phyloP scores from a whole-genome alignment of 2,113 vertebrate genomes.

The Anhinga anhinga region DNA sequence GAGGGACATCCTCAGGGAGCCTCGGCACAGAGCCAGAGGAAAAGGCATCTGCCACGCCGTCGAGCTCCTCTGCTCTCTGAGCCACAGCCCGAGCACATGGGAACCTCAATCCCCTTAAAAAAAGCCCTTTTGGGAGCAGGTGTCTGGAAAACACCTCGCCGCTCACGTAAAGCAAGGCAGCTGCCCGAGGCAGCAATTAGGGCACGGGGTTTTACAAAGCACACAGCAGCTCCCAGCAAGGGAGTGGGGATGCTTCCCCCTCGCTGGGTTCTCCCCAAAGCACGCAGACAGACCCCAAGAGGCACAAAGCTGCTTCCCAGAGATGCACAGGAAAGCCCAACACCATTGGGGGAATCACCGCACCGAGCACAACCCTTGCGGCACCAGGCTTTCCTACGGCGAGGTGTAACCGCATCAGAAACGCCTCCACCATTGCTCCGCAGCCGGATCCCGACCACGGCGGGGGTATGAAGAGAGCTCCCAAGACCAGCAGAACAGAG shows the following conservation, averaged over 20 bases:
- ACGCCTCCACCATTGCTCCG: accelerated
- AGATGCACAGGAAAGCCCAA: neutral
- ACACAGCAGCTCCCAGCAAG: neutral
- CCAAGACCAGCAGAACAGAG: slow-evolving; percentile 12
- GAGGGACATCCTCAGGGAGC: neutral
- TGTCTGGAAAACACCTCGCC: neutral
- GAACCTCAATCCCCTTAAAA: neutral
- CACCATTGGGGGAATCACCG: accelerated
- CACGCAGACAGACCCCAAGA: accelerated
- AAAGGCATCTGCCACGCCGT: accelerated
- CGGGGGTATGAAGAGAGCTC: slow-evolving; percentile 1
- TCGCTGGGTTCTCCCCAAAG: neutral
- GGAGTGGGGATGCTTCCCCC: too few relatives aligned
- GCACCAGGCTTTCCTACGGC: accelerated
- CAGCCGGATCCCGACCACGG: neutral
- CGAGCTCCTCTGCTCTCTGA: neutral
- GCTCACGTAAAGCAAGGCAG: neutral
- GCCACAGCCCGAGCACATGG: neutral
- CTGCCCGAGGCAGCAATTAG: neutral
- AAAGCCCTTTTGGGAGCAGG: neutral
- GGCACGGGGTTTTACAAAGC: neutral
- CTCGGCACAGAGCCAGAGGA: neutral
- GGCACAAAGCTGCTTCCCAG: neutral
- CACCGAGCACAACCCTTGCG: accelerated
- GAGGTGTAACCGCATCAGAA: neutral